Percentiles rank a stretch among this genome's conserved stretches.
phyloP scores from a whole-genome alignment of 2,888 invertebrate species.

The Rutpela maculata region DNA sequence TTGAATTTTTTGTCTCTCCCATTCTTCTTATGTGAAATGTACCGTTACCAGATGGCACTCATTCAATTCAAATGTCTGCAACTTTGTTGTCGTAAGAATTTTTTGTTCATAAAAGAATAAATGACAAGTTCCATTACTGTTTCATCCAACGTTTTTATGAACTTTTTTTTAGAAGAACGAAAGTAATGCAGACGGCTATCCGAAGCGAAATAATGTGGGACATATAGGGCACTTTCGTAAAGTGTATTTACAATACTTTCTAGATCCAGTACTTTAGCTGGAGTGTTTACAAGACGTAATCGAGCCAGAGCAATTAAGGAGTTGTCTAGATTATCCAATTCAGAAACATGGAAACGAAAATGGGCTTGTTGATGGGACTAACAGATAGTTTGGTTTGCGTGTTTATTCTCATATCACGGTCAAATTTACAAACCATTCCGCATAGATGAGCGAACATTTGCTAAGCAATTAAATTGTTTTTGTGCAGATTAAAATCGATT shows the following conservation, averaged over 20 bases:
- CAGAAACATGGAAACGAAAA: constrained; percentile 34
- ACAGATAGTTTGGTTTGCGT: constrained; percentile 44
- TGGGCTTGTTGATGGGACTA: constrained; percentile 38
- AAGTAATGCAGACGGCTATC: background rate
- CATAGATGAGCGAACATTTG: constrained; percentile 4
- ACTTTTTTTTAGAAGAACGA: background rate
- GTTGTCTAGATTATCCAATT: constrained; percentile 43
- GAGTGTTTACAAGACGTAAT: constrained; percentile 36
- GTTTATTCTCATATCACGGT: constrained; percentile 29
- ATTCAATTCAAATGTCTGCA: too few relatives aligned
- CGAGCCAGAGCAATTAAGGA: constrained; percentile 41
- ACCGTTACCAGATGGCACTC: too few relatives aligned
- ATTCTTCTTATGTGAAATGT: too few relatives aligned
- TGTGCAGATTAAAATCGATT: background rate
- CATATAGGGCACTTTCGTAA: background rate
- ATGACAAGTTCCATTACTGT: too few relatives aligned
- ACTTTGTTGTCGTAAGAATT: too few relatives aligned
- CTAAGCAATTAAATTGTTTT: constrained; percentile 16
- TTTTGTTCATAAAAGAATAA: too few relatives aligned
- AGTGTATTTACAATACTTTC: constrained; percentile 11
- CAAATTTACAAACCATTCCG: constrained; percentile 27
- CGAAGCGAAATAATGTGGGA: background rate
- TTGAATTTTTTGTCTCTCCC: too few relatives aligned
- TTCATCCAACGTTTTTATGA: too few relatives aligned
- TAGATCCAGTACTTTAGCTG: constrained; percentile 14